Evolutionary conservation across 2,113 vertebrate genomes (phyloP).

Genomic region (Erpornis zantholeuca): DNA sequence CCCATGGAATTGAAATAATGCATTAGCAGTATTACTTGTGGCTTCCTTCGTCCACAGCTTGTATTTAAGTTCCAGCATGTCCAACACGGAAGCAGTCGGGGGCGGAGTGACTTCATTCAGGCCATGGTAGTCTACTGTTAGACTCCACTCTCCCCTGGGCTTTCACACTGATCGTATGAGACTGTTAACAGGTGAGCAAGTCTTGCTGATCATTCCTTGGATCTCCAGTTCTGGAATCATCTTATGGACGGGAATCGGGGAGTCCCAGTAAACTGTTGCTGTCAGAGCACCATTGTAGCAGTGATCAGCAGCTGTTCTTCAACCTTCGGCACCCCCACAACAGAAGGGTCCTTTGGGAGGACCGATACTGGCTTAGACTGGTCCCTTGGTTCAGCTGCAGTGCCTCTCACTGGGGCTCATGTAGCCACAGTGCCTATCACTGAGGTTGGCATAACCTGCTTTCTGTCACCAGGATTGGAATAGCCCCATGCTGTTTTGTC

Average conservation of each 20-base stretch:
- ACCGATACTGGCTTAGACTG: not conserved
- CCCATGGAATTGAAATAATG: not conserved
- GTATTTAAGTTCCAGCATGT: not conserved
- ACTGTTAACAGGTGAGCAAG: not conserved
- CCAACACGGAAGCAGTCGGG: rapidly evolving
- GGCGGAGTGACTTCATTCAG: not conserved
- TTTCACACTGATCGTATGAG: not conserved
- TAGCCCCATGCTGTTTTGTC: not conserved
- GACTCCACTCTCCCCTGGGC: not conserved
- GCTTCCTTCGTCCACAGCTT: not conserved
- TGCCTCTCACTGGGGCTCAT: not conserved
- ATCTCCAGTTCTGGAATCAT: not conserved
- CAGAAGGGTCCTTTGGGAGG: not conserved
- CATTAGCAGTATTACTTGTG: no score
- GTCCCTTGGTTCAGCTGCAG: not conserved
- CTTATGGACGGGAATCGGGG: not conserved
- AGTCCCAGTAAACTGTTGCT: not conserved
- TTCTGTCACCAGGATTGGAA: not conserved
- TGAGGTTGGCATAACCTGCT: not conserved
- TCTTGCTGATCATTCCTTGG: not conserved
- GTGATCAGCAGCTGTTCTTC: not conserved
- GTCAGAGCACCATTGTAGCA: not conserved
- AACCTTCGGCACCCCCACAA: not conserved
- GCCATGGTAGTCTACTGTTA: rapidly evolving
- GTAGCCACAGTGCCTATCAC: not conserved